A percentile compares a stretch with the other conserved stretches of the same genome.
Evolutionary conservation across 2,888 invertebrate species (phyloP).

Genomic region (Lymantria monacha): DNA sequence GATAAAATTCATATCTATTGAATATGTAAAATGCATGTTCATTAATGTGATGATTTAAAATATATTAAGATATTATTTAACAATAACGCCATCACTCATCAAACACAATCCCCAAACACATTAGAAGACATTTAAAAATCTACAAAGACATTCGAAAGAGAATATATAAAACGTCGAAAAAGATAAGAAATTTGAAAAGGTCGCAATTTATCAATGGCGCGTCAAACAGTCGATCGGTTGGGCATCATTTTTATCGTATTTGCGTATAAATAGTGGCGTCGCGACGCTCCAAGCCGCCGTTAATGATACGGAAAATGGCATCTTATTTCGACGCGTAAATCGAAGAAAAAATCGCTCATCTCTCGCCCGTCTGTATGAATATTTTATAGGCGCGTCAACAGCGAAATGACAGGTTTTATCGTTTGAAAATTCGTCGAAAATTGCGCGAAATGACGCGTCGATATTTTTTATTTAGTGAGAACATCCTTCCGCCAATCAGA

Average conservation of each 20-base stretch:
- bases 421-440: conserved; percentile 81
- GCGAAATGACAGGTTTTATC: conserved; percentile 83
- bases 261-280: conserved; percentile 81
- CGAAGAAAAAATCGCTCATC: conserved; percentile 82
- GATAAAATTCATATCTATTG: too few relatives aligned
- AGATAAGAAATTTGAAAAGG: conserved; percentile 66
- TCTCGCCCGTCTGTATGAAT: conserved; percentile 78
- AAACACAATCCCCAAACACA: conserved; percentile 38
- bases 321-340: conserved; percentile 81
- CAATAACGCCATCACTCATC: conserved; percentile 39
- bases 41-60: conserved; percentile 1
- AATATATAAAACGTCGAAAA: conserved; percentile 51
- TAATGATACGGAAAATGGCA: conserved; percentile 84
- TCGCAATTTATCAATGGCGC: conserved; percentile 79
- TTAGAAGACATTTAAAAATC: conserved; percentile 48
- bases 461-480: conserved; percentile 82
- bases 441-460: conserved; percentile 81
- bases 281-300: conserved; percentile 73
- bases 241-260: conserved; percentile 81
- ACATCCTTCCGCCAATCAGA: conserved; percentile 82
- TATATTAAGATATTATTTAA: conserved; percentile 14
- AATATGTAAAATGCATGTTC: too few relatives aligned
- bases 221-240: conserved; percentile 79
- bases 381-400: conserved; percentile 82
- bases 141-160: conserved; percentile 40